Evolutionary conservation across 2,113 vertebrate species (phyloP).

Genomic region (Girardinichthys multiradiatus): DNA sequence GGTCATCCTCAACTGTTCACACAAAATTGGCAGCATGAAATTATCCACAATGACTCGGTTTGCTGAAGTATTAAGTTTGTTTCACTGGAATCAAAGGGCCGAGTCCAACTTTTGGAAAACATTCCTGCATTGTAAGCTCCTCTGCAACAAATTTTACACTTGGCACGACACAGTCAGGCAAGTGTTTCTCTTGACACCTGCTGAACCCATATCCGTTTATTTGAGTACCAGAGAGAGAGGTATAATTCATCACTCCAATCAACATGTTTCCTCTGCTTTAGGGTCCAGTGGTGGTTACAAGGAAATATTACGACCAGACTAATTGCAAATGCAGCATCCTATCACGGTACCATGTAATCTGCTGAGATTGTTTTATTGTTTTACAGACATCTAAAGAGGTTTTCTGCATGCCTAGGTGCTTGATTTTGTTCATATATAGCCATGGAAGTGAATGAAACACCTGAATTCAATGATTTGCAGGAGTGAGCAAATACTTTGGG

Average conservation of each 20-base stretch:
- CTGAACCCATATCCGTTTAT: background rate
- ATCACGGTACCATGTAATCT: too few relatives aligned
- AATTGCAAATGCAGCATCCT: too few relatives aligned
- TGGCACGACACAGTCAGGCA: background rate
- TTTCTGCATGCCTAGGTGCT: background rate
- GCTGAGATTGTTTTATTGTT: background rate
- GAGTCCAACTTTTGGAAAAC: background rate
- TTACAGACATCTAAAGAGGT: background rate
- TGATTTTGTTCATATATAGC: background rate
- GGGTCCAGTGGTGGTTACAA: background rate
- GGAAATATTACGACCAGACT: background rate
- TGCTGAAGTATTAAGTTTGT: background rate
- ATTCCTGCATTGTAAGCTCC: background rate
- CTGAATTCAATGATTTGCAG: background rate
- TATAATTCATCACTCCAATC: background rate
- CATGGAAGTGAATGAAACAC: background rate
- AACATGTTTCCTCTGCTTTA: background rate
- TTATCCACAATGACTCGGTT: background rate
- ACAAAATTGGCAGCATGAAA: background rate
- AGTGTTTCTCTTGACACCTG: background rate
- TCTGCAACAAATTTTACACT: background rate
- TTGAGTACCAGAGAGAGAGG: background rate
- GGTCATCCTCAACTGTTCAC: background rate
- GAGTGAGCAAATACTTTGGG: background rate
- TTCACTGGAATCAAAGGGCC: background rate